Conservation (phyloP, 2,888 invertebrate genomes). For the Sabatieria punctata region DNA sequence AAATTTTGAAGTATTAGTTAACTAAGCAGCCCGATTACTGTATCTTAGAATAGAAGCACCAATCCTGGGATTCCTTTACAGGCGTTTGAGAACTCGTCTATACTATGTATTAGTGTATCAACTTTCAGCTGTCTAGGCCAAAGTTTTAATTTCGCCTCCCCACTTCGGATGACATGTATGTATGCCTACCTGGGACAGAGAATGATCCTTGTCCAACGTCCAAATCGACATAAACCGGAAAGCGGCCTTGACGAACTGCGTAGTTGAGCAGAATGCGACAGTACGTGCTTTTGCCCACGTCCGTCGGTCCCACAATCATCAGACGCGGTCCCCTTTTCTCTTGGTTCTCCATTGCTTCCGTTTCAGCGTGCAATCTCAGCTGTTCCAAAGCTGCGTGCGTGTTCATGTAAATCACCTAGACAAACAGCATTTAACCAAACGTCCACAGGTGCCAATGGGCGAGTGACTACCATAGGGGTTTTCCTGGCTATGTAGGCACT, state of each 20-base stretch:
- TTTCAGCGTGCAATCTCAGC: constrained; percentile 44
- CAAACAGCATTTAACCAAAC: not conserved
- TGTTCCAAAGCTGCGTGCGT: constrained; percentile 86
- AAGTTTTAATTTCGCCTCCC: no score
- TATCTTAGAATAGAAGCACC: no score
- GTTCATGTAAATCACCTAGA: constrained; percentile 58
- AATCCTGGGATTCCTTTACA: no score
- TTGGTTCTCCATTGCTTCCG: not conserved
- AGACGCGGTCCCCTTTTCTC: constrained; percentile 16
- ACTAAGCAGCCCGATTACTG: not conserved
- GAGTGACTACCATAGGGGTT: constrained; percentile 82
- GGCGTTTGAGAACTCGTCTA: no score
- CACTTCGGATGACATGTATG: no score
- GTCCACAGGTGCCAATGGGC: no score
- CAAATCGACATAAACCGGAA: constrained; percentile 76
- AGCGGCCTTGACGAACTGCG: constrained; percentile 58
- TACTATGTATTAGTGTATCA: no score
- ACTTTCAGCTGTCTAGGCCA: no score
- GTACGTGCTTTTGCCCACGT: constrained; percentile 89
- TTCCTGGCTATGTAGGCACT: constrained; percentile 86
- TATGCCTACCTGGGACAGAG: constrained; percentile 15
- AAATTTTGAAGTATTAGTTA: not conserved
- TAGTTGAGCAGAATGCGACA: constrained; percentile 77
- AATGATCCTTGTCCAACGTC: constrained; percentile 63
- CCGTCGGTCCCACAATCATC: constrained; percentile 50